Evolutionary conservation across 92 coral and sea anemone species (phyloP), one percentile per base, ranked within the genome.

Genomic region (Ricordea florida): DNA sequence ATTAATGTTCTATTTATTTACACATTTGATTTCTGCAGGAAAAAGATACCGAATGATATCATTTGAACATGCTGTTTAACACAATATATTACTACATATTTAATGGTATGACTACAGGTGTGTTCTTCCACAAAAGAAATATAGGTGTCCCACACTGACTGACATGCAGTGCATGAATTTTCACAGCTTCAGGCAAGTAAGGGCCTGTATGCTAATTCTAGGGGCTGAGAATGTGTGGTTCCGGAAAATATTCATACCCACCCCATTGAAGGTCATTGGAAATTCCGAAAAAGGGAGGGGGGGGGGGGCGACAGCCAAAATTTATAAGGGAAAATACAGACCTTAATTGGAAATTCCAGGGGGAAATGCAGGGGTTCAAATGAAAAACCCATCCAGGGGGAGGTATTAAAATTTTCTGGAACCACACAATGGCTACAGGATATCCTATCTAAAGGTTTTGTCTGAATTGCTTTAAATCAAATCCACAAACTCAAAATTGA

Each of bases 401-500:
- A 46, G 53, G 53, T 46, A 11, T 46, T 23, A 27, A 15, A 17
- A 46, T 46, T 31, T 10, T 32, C 43, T 57, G 63, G 63, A 57
- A 57, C 63, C 25, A 57, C 52, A 65, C 72, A 65, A 49, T 45
- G 21, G 59, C 42, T 67, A 50, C 29, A 43, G 18, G 45, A 52
- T 67, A 52, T 67, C 61, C 45, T 27, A 30, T 31, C 31, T 23
- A 42, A 15, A 70, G 61, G 66, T 53, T 70, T 70, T 70, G 40
- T 55, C 78, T 70, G 62, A 52, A 70, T 70, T 38, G 55, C 37
- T 70, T 70, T 33, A 50, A 22, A 52, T 70, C 48, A 36, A 70
- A 70, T 63, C 66, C 65, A 70, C 78, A 53, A 33, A 70, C 16
- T 53, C 62, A 49, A 70, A 53, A 70, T 35, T 31, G 37, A 70